phyloP scores from a whole-genome alignment of 2,888 invertebrate genomes.

The Caenorhabditis uteleia region DNA sequence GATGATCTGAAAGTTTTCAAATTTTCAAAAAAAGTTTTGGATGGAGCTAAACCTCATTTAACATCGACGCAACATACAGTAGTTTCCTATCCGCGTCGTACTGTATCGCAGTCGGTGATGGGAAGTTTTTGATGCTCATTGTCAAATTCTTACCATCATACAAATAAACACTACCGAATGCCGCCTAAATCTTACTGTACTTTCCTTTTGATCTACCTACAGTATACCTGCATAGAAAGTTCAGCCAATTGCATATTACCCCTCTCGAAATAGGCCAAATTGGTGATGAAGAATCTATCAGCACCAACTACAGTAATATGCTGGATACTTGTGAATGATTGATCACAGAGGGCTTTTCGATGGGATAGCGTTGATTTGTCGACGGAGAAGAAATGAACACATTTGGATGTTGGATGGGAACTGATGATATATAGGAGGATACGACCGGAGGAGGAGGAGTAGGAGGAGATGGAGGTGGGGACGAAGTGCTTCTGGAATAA shows the following conservation, averaged over 20 bases:
- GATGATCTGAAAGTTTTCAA: conserved; percentile 37
- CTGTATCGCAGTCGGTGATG: conserved; percentile 54
- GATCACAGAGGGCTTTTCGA: conserved; percentile 53
- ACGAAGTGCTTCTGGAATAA: conserved; percentile 48
- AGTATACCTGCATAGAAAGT: conserved; percentile 27
- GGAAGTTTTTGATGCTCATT: conserved; percentile 29
- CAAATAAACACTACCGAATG: conserved; percentile 55
- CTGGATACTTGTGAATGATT: conserved; percentile 47
- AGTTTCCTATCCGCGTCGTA: conserved; percentile 46
- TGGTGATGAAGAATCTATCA: conserved; percentile 62
- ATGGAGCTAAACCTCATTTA: conserved; percentile 47
- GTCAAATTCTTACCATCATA: conserved; percentile 57
- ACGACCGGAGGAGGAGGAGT: conserved; percentile 48
- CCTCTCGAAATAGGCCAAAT: conserved; percentile 48
- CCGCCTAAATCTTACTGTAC: background rate
- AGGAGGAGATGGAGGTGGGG: conserved; percentile 50
- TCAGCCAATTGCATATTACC: conserved; percentile 47
- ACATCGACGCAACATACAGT: conserved; percentile 55
- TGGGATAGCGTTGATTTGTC: conserved; percentile 45
- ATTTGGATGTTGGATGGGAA: conserved; percentile 31
- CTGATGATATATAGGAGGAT: conserved; percentile 57
- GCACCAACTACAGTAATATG: conserved; percentile 60
- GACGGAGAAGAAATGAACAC: conserved; percentile 53
- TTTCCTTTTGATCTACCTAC: background rate
- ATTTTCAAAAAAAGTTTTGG: background rate